Percentiles rank a stretch among this genome's conserved stretches.
Evolutionary conservation across 1,140 invertebrate genomes (phyloP).

Genomic region (Bicyclus anynana): DNA sequence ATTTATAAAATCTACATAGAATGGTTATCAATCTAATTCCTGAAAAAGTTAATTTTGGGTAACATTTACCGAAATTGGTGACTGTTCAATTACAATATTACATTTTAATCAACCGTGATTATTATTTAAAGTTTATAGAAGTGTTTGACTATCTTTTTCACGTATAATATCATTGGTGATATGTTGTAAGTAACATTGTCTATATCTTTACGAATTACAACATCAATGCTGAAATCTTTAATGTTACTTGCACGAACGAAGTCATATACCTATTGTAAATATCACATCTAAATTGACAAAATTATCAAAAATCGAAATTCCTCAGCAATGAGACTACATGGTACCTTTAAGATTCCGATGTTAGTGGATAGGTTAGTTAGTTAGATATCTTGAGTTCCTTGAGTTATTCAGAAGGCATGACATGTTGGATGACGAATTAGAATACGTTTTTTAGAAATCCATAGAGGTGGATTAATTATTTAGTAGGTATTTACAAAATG

Average conservation of each 20-base stretch:
- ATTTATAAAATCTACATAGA: too few species aligned
- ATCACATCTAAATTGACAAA: slow-evolving; percentile 20
- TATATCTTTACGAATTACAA: slow-evolving; percentile 24
- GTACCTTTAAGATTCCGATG: slow-evolving; percentile 48
- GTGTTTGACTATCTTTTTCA: too few species aligned
- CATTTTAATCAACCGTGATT: too few species aligned
- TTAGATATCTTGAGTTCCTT: slow-evolving; percentile 23
- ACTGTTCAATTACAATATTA: too few species aligned
- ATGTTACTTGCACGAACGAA: background rate
- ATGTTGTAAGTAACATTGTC: slow-evolving; percentile 25
- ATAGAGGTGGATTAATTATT: background rate
- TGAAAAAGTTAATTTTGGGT: too few species aligned
- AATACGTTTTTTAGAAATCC: background rate
- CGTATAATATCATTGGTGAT: background rate
- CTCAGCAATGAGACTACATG: slow-evolving; percentile 65
- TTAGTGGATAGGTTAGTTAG: slow-evolving; percentile 54
- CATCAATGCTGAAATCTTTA: slow-evolving; percentile 16
- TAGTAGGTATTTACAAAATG: background rate
- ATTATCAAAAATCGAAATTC: slow-evolving; percentile 21
- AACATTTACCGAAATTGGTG: too few species aligned
- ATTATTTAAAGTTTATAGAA: too few species aligned
- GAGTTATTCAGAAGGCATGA: slow-evolving; percentile 29
- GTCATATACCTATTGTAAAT: slow-evolving; percentile 14
- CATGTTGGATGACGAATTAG: background rate
- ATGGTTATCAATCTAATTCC: too few species aligned